phyloP scores from a whole-genome alignment of 1,140 invertebrate genomes.

The Saccostrea echinata region DNA sequence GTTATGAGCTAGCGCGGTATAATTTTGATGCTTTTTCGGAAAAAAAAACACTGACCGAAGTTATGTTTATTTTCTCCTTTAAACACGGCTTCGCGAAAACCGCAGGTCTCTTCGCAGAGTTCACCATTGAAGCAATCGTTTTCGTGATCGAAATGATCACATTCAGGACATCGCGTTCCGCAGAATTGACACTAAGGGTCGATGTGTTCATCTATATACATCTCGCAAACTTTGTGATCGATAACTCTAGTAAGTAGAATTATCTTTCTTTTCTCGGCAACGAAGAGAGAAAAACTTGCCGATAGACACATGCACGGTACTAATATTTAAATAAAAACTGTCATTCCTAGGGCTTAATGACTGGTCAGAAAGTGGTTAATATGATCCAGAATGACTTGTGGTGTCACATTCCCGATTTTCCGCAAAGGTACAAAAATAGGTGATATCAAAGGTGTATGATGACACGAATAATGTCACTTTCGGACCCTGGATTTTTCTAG shows the following conservation, averaged over 20 bases:
- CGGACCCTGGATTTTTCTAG: too few relatives aligned
- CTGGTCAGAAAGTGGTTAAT: too few relatives aligned
- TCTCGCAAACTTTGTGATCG: slow-evolving; percentile 23
- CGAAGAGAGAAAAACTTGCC: too few relatives aligned
- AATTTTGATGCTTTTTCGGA: slow-evolving; percentile 23
- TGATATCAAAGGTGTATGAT: too few relatives aligned
- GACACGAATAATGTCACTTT: too few relatives aligned
- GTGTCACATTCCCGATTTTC: too few relatives aligned
- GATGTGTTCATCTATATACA: neutral
- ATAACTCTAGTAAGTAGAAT: too few relatives aligned
- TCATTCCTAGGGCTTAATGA: too few relatives aligned
- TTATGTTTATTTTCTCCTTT: neutral
- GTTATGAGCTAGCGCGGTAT: slow-evolving; percentile 16
- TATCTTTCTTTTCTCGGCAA: too few relatives aligned
- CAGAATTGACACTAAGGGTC: slow-evolving; percentile 4
- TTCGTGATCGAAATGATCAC: slow-evolving; percentile 1
- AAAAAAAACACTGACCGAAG: neutral
- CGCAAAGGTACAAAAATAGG: too few relatives aligned
- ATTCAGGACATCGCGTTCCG: slow-evolving; percentile 31
- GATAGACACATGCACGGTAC: neutral
- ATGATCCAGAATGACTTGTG: too few relatives aligned
- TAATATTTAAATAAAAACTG: too few relatives aligned
- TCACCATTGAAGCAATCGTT: neutral
- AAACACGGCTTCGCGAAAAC: slow-evolving; percentile 23
- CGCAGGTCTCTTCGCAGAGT: slow-evolving; percentile 16